Evolutionary conservation across 2,797 vertebrate species (phyloP).

Genomic region (Macropodus opercularis): DNA sequence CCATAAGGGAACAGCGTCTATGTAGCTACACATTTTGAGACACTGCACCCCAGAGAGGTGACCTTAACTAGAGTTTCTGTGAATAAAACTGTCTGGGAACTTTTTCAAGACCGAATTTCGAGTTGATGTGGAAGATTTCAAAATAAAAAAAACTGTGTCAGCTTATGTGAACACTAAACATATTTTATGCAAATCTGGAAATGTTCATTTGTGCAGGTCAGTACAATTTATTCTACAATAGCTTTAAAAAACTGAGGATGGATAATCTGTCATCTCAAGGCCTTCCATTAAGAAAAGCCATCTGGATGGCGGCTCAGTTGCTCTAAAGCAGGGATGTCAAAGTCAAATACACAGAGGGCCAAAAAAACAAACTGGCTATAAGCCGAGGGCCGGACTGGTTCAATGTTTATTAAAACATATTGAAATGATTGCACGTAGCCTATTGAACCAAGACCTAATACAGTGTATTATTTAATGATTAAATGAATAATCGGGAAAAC

Average conservation of each 20-base stretch:
- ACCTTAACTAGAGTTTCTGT: constrained; percentile 58
- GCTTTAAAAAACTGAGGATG: too few species aligned
- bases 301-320: not conserved
- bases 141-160: constrained; percentile 39
- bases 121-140: constrained; percentile 40
- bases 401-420: too few species aligned
- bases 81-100: constrained; percentile 59
- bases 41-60: constrained; percentile 55
- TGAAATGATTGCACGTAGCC: too few species aligned
- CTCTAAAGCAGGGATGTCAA: too few species aligned
- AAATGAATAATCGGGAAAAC: too few species aligned
- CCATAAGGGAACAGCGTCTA: constrained; percentile 46
- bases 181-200: constrained; percentile 28
- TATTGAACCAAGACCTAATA: too few species aligned
- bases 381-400: too few species aligned
- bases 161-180: constrained; percentile 30
- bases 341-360: too few species aligned
- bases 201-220: not conserved
- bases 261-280: too few species aligned
- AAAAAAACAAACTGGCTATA: too few species aligned
- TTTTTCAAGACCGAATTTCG: constrained; percentile 57
- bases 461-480: too few species aligned
- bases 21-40: constrained; percentile 59
- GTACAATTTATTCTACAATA: too few species aligned
- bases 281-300: not conserved